A percentile compares a stretch with the other conserved stretches of the same genome.
These are phyloP conservation scores for Limosa lapponica DNA, from an alignment of 2,797 vertebrate genomes.

Conservation along the genomic window DNA sequence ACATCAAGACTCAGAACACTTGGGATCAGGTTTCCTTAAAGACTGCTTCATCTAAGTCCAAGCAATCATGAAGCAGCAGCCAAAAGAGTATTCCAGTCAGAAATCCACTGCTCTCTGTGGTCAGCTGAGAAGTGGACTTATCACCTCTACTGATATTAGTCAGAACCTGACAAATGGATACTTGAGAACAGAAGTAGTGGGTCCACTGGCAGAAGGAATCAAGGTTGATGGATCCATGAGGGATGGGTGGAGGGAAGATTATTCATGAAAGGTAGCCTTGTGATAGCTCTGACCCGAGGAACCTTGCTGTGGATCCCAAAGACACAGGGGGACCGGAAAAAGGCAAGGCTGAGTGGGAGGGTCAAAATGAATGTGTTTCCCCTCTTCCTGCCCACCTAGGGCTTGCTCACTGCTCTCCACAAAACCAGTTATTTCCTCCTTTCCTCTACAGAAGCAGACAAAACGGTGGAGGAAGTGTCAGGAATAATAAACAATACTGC, in stretches of 20 bases:
- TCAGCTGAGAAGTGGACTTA: neutral
- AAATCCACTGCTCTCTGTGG: neutral
- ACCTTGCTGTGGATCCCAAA: neutral
- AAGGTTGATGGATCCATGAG: neutral
- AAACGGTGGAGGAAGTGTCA: neutral
- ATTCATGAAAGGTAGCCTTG: neutral
- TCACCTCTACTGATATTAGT: neutral
- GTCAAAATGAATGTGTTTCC: neutral
- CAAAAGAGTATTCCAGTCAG: neutral
- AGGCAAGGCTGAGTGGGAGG: neutral
- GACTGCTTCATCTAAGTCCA: neutral
- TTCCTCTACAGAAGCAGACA: neutral
- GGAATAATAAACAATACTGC: neutral
- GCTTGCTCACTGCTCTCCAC: neutral
- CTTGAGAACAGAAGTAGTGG: neutral
- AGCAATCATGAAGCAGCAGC: neutral
- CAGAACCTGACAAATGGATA: neutral
- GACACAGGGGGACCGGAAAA: neutral
- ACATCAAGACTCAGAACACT: neutral
- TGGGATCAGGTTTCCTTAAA: neutral
- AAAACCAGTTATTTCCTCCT: neutral
- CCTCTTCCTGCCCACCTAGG: neutral
- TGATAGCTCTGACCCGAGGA: neutral
- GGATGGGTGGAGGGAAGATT: neutral
- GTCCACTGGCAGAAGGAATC: neutral